Base-by-base conservation (phyloP, 2,888 invertebrate genomes). In the Nephrotoma flavescens region DNA sequence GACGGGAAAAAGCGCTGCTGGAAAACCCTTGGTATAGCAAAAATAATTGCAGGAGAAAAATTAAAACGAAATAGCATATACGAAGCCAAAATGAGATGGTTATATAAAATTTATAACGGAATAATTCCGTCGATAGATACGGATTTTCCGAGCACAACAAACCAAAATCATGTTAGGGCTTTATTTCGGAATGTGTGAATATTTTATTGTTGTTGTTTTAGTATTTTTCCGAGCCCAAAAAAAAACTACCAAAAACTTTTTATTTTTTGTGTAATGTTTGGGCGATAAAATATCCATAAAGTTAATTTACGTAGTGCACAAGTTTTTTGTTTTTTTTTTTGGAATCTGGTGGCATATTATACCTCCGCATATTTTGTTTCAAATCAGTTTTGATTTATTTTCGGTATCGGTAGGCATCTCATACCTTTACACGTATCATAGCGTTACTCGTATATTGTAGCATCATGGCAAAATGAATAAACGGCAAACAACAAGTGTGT, bases 11-110 rank as follows among this genome's bases (percentile, higher is more conserved):
- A 31, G 31, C 71, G 71, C 9, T 71, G 71, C 71, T 71, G 42
- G 84, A 84, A 84, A 84, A 84, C n/a, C 84, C 84, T 42, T 84
- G 84, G 84, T 84, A 84, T 41, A 84, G 84, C 84, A 84, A 84
- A 84, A 84, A n/a, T 15, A 47, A 3, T 6, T 71, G 6, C 31
- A 71, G 71, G 71, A 71, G 71, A 71, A 71, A 71, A 12, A 6
- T 11, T 4, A 6, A 19, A 4, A 19, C 9, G 71, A 71, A 71
- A 71, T 31, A 19, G 31, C 19, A 19, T 44, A 19, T 44, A 3
- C 15, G 15, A 12, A 57, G 19, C 7, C 6, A 71, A 31, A 6
- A 71, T 71, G 71, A 71, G 71, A 71, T 9, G 11, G 71, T 31
- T 71, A 71, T 71, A 57, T 19, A 6, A 9, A 31, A 11, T 15